Conservation (phyloP, 2,797 vertebrate species). For the Karalla daura region DNA sequence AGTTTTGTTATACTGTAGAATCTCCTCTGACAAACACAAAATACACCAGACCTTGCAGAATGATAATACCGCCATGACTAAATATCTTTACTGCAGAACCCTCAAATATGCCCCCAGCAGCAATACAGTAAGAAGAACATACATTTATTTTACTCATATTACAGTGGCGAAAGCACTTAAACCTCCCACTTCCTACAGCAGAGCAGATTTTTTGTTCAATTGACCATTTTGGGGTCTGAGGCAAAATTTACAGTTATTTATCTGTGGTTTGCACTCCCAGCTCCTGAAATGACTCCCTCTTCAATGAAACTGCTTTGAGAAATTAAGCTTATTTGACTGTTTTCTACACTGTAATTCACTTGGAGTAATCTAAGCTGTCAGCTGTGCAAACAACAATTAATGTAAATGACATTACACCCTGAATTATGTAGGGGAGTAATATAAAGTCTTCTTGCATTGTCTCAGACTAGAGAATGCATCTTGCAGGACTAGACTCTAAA, state of each 20-base stretch:
- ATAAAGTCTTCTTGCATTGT: not conserved
- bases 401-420: conserved; percentile 22
- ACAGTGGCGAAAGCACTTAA: conserved; percentile 25
- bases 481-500: conserved; percentile 13
- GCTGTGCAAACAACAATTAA: conserved; percentile 14
- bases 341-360: conserved; percentile 22
- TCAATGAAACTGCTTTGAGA: conserved; percentile 21
- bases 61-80: not conserved
- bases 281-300: conserved; percentile 27
- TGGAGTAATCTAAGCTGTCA: conserved; percentile 15
- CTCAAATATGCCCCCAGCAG: conserved; percentile 7
- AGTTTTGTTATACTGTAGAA: not conserved
- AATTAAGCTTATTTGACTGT: conserved; percentile 45
- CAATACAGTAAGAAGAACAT: conserved; percentile 1
- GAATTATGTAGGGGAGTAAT: conserved; percentile 25
- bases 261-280: conserved; percentile 22
- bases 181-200: not conserved
- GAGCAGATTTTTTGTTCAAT: conserved; percentile 8
- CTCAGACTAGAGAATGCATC: not conserved
- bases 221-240: conserved; percentile 19
- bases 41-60: not conserved
- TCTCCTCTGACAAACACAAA: not conserved
- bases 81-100: conserved; percentile 4
- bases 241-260: conserved; percentile 45
- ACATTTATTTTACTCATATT: conserved; percentile 23